Conservation (phyloP, 2,113 vertebrate species). For the Furnarius figulus region DNA sequence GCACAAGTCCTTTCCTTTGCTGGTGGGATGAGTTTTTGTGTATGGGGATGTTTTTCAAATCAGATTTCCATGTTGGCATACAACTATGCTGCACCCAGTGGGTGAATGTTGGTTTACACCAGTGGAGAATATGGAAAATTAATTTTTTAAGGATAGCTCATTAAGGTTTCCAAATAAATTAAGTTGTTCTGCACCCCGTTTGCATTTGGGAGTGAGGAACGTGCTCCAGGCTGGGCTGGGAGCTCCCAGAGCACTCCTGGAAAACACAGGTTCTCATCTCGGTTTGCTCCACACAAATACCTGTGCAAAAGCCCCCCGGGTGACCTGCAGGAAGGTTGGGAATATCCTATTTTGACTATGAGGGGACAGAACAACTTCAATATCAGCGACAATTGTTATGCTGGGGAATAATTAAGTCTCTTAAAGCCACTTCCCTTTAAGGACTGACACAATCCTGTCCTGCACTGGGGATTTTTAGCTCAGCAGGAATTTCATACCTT, state of each 20-base stretch:
- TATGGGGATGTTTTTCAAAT: background rate
- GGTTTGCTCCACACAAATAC: background rate
- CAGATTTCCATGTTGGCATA: background rate
- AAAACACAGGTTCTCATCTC: background rate
- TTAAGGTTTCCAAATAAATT: background rate
- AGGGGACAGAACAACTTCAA: background rate
- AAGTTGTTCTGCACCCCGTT: background rate
- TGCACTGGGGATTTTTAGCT: background rate
- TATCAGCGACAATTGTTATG: accelerated
- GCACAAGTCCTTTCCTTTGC: background rate
- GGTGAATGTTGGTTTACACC: background rate
- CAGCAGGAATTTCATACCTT: background rate
- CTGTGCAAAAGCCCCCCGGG: background rate
- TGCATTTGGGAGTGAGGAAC: background rate
- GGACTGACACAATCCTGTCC: background rate
- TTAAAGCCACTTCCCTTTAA: background rate
- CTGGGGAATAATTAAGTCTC: background rate
- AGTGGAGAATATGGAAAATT: background rate
- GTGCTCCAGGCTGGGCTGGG: background rate
- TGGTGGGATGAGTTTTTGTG: background rate
- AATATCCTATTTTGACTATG: background rate
- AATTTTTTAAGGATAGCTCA: background rate
- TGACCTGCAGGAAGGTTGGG: background rate
- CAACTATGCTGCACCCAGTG: background rate
- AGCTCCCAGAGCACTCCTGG: background rate